Evolutionary conservation across 2,113 vertebrate species (phyloP), one percentile per base, ranked within the genome.

Genomic region (Percopsis transmontana): DNA sequence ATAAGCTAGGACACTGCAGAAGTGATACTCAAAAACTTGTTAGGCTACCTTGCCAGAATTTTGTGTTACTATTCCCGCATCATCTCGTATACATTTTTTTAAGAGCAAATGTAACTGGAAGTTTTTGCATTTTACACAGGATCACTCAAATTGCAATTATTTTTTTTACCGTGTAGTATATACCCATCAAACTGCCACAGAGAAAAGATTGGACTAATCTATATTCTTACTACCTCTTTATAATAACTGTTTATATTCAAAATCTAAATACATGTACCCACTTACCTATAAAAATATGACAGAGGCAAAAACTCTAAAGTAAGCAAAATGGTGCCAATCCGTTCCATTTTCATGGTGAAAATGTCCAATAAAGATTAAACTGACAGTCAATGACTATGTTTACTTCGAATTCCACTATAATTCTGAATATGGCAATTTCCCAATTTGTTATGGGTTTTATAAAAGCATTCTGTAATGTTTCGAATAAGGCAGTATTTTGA

Each of bases 1-100:
- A 58, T 71, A 51, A 51, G 61, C 24, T 9, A 64, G 61, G 50
- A 70, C n/a, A 6, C 68, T 66, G 75, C 74, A 74, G 80, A 72
- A 18, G 55, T 1, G 16, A 72, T 24, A 62, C 13, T 33, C 27
- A 70, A 53, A 14, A 74, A 58, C 65, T 23, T 48, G n/a, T 51
- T 66, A 53, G 23, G 44, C 61, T 58, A 42, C 47, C 47, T 14
- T 33, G 44, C 63, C 56, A 55, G 33, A 27, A 23, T 58, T 51
- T 15, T 11, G 50, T 62, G 16, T 5, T 9, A 9, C 0, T 52
- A 27, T 51, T 52, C 20, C 0, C 0, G n/a, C 42, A 38, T 23
- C 48, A 5, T 27, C 39, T 18, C 6, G 12, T 53, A 23, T 19
- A 13, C n/a, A n/a, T n/a, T 52, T 50, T 20, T 62, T 1, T 12